These are phyloP conservation scores for Lithophane semibrunnea DNA, from an alignment of 2,888 invertebrate genomes.

Conservation along the genomic window DNA sequence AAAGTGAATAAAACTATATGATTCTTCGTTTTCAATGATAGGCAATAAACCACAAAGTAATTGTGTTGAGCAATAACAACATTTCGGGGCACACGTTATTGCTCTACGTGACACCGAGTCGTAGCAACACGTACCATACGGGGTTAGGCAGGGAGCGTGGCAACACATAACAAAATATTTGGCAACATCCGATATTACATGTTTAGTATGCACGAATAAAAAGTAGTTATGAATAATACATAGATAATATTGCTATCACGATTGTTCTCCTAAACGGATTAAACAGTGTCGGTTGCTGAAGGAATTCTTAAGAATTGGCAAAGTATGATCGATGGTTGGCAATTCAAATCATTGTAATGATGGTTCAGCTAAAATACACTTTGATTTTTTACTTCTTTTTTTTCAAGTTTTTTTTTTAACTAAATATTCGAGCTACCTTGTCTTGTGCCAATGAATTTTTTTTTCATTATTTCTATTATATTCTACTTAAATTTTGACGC, in stretches of 20 bases:
- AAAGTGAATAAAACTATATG: constrained; percentile 14
- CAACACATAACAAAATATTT: constrained; percentile 49
- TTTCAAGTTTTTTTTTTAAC: not conserved
- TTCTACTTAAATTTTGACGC: not conserved
- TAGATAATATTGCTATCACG: constrained; percentile 12
- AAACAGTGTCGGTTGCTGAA: not conserved
- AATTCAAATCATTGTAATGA: not conserved
- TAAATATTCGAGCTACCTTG: not conserved
- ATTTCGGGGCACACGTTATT: constrained; percentile 33
- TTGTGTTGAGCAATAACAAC: constrained; percentile 40
- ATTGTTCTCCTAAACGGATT: constrained; percentile 35
- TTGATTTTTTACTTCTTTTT: not conserved
- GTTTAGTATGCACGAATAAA: constrained; percentile 40
- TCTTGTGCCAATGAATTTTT: not conserved
- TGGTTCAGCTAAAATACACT: not conserved
- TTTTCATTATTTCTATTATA: not conserved
- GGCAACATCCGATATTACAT: constrained; percentile 44
- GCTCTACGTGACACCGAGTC: constrained; percentile 40
- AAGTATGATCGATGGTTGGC: not conserved
- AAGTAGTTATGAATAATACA: constrained; percentile 55
- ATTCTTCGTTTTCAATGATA: constrained; percentile 26
- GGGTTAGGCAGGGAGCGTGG: constrained; percentile 37
- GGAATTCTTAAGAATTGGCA: not conserved
- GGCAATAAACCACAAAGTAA: constrained; percentile 26
- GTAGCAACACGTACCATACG: constrained; percentile 18